Conservation (phyloP, 2,113 vertebrate genomes). For the Alces alces region DNA sequence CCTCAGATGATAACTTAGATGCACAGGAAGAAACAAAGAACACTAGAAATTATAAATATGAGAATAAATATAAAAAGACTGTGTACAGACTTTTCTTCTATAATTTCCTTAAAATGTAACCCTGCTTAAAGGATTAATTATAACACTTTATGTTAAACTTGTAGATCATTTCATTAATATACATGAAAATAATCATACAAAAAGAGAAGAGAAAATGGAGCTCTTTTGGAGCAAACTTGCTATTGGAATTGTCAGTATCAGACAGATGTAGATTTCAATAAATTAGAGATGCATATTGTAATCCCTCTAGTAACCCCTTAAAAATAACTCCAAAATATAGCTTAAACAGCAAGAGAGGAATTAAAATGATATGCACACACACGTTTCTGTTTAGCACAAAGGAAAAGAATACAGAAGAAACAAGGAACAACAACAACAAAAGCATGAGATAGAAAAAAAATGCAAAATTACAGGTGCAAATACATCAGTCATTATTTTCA, state of each 20-base stretch:
- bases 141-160: background rate
- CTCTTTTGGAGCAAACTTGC: background rate
- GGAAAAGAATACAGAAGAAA: background rate
- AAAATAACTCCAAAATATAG: background rate
- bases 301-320: background rate
- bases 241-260: background rate
- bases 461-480: background rate
- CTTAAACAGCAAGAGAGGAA: background rate
- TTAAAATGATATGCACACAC: background rate
- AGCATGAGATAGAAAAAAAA: background rate
- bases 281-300: background rate
- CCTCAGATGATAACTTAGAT: background rate
- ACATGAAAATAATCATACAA: background rate
- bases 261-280: background rate
- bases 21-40: background rate
- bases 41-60: background rate
- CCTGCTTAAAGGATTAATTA: background rate
- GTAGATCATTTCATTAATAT: background rate
- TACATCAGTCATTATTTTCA: background rate
- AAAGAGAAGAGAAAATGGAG: background rate
- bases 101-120: background rate
- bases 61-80: background rate
- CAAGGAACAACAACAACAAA: background rate
- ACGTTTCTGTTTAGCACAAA: background rate
- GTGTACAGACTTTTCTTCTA: background rate